Evolutionary conservation across 1,140 invertebrate species (phyloP).

Genomic region (Parasteatoda tepidariorum): DNA sequence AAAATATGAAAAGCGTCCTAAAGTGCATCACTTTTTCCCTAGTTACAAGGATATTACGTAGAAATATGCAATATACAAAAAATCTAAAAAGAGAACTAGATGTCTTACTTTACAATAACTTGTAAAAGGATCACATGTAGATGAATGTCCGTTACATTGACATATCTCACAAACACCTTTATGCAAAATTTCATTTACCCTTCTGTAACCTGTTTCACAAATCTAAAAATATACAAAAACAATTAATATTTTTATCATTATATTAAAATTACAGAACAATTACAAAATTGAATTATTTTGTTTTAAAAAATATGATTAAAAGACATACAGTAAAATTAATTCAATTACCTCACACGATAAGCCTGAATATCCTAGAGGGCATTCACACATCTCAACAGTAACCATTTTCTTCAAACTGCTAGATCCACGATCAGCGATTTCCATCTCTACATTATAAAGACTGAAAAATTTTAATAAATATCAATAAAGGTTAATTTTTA

Average conservation of each 20-base stretch:
- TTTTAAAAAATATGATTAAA: constrained; percentile 2
- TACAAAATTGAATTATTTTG: background rate
- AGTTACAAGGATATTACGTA: no score
- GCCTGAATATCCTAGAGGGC: constrained; percentile 78
- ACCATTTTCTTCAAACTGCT: constrained; percentile 64
- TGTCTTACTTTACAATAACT: constrained; percentile 81
- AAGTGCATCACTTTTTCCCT: no score
- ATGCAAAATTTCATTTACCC: constrained; percentile 74
- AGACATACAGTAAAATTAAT: background rate
- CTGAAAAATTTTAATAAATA: constrained; percentile 66
- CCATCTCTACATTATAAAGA: constrained; percentile 70
- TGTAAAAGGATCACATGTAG: constrained; percentile 81
- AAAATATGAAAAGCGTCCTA: no score
- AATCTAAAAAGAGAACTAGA: background rate
- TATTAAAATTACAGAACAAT: background rate
- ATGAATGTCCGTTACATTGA: constrained; percentile 88
- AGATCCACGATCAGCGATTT: constrained; percentile 68
- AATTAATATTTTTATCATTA: background rate
- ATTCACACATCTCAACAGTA: constrained; percentile 72
- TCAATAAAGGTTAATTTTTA: no score
- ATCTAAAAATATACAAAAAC: constrained; percentile 61
- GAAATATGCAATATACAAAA: no score
- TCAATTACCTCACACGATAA: constrained; percentile 79
- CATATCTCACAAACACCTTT: constrained; percentile 83
- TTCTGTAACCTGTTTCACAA: constrained; percentile 86